Percentiles rank a stretch among this genome's conserved stretches.
Evolutionary conservation across 2,888 invertebrate genomes (phyloP).

Genomic region (Proisotoma minuta): DNA sequence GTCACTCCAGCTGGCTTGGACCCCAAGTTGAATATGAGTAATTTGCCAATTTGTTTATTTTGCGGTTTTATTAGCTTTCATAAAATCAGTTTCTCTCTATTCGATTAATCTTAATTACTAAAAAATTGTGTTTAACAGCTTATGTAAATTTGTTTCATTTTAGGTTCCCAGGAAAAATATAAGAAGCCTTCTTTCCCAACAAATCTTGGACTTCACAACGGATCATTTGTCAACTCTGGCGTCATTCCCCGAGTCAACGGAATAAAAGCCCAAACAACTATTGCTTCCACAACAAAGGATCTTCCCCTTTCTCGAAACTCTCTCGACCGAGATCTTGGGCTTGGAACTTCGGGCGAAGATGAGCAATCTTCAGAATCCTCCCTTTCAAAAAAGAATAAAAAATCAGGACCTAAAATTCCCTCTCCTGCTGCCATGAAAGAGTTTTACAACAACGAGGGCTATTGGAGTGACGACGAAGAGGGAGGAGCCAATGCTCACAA

Average conservation of each 20-base stretch:
- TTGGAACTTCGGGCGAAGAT: slow-evolving; percentile 74
- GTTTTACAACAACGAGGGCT: slow-evolving; percentile 58
- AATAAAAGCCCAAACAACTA: slow-evolving; percentile 10
- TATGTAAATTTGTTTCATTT: too few relatives aligned
- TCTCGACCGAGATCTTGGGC: slow-evolving; percentile 65
- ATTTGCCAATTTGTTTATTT: too few relatives aligned
- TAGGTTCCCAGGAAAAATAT: slow-evolving; percentile 6
- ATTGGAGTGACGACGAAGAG: slow-evolving; percentile 55
- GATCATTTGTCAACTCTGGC: slow-evolving; percentile 43
- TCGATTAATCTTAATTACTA: too few relatives aligned
- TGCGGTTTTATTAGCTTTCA: too few relatives aligned
- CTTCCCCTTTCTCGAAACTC: slow-evolving; percentile 41
- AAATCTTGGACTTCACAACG: slow-evolving; percentile 33
- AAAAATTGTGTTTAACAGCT: too few relatives aligned
- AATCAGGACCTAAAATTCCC: slow-evolving; percentile 11
- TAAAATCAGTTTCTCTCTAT: too few relatives aligned
- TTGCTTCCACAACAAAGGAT: slow-evolving; percentile 17
- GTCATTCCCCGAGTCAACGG: slow-evolving; percentile 44
- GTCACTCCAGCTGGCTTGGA: slow-evolving; percentile 44
- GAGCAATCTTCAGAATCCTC: slow-evolving; percentile 78
- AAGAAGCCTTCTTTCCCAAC: slow-evolving; percentile 21
- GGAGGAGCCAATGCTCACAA: slow-evolving; percentile 54
- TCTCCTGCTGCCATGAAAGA: slow-evolving; percentile 56
- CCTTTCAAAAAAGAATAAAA: slow-evolving; percentile 58
- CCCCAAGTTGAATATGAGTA: slow-evolving; percentile 42